Evolutionary conservation across 2,113 vertebrate genomes (phyloP), one percentile per base, ranked within the genome.

Genomic region (Xiphorhynchus elegans): DNA sequence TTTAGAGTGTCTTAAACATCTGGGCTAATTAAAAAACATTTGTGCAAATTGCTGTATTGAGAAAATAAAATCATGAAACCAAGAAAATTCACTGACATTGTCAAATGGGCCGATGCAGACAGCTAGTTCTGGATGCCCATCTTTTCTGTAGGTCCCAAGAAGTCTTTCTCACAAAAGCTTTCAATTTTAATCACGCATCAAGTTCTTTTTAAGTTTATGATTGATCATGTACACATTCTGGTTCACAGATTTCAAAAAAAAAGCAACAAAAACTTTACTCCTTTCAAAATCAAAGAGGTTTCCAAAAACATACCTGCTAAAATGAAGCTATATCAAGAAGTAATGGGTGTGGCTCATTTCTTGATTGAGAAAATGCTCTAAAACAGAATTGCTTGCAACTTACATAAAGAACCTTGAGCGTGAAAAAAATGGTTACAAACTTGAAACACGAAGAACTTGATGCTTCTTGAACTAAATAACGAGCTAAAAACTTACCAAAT

Each of bases 261-360:
- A 64, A 7, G 8, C 11, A 76, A 24, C 0, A 6, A 53, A 47
- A 67, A 31, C 7, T 25, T 52, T 46, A 49, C 3, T 20, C 0
- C 0, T 24, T 67, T 37, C 3, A 13, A 72, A 87, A 68, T 31
- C 8, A 35, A 46, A 59, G 20, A 58, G 11, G 14, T 49, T 91
- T 37, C 29, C 59, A 39, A 55, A 74, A 90, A 50, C 9, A 82
- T 6, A 15, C 5, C 39, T 44, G 26, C 21, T 70, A 75, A 55
- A 29, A 55, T 9, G 7, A 82, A 72, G 4, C 11, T 72, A 26
- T 10, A 7, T 7, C 10, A 55, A 47, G 5, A 82, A 85, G 25
- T 29, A 55, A 12, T 13, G 14, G 11, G 21, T 6, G 4, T 58
- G 14, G 18, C 21, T 83, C 6, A 37, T 40, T 80, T 80, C n/a